Conservation (phyloP, 2,113 vertebrate genomes). For the Ellobius talpinus region DNA sequence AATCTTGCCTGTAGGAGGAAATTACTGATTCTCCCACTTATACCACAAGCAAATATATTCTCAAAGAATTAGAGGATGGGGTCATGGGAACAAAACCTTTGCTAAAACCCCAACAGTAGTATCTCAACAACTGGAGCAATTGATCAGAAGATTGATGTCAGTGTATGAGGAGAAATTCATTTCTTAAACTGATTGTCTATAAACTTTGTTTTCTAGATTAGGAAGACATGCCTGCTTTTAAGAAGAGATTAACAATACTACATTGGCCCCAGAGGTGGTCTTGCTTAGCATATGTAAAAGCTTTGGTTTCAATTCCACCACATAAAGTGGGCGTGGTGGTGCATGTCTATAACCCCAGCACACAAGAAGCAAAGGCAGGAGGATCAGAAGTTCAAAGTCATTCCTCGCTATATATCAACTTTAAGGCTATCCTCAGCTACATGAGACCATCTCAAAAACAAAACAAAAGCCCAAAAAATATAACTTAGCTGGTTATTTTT, state of each 20-base stretch:
- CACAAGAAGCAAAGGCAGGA: not conserved
- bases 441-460: not conserved
- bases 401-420: not conserved
- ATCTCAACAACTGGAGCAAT: not conserved
- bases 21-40: slow-evolving; percentile 65
- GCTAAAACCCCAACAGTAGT: slow-evolving; percentile 4
- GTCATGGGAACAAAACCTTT: slow-evolving; percentile 59
- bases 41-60: slow-evolving; percentile 74
- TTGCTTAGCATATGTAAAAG: not conserved
- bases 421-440: not conserved
- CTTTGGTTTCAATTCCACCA: not conserved
- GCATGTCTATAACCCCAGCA: not conserved
- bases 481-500: not conserved
- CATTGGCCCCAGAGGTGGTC: not conserved
- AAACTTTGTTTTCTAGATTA: slow-evolving; percentile 70
- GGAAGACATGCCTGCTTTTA: slow-evolving; percentile 63
- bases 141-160: slow-evolving; percentile 27
- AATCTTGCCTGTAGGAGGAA: slow-evolving; percentile 80
- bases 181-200: slow-evolving; percentile 64
- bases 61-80: slow-evolving; percentile 40
- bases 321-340: not conserved
- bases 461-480: not conserved
- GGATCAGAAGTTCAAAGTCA: not conserved
- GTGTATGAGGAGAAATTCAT: not conserved
- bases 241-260: slow-evolving; percentile 68